Evolutionary conservation across 2,113 vertebrate species (phyloP).

Genomic region (Cheilinus undulatus): DNA sequence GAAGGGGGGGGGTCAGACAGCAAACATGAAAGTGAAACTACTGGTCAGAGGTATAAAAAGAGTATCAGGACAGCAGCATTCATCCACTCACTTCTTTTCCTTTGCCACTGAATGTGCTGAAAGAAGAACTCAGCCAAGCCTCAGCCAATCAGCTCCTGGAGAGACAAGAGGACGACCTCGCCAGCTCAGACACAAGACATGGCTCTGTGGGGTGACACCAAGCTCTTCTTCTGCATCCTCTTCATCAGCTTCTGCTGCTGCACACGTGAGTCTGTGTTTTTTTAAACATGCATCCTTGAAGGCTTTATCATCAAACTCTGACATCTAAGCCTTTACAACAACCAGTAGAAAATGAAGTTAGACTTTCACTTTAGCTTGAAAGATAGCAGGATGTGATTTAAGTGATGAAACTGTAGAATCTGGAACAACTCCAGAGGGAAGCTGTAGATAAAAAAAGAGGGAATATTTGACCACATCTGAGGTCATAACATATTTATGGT

Average conservation of each 20-base stretch:
- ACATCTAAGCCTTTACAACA: no score
- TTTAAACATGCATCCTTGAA: background rate
- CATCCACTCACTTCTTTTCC: background rate
- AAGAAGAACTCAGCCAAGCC: constrained; percentile 1
- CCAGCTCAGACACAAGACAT: constrained; percentile 32
- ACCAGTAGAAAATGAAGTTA: no score
- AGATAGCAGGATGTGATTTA: background rate
- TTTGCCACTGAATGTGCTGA: background rate
- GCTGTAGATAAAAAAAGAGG: background rate
- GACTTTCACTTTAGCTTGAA: background rate
- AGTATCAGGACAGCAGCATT: background rate
- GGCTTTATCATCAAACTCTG: no score
- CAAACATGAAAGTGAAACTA: constrained; percentile 48
- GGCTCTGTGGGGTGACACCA: constrained; percentile 26
- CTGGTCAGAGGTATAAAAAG: background rate
- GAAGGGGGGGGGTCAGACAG: background rate
- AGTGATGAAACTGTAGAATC: background rate
- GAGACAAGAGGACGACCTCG: background rate
- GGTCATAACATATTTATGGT: background rate
- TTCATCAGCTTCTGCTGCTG: constrained; percentile 50
- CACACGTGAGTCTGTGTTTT: background rate
- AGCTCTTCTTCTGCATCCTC: constrained; percentile 52
- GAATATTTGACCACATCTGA: background rate
- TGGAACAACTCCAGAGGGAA: background rate
- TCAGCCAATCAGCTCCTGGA: constrained; percentile 1